Evolutionary conservation across 2,888 invertebrate species (phyloP).

Genomic region (Dioctria rufipes): DNA sequence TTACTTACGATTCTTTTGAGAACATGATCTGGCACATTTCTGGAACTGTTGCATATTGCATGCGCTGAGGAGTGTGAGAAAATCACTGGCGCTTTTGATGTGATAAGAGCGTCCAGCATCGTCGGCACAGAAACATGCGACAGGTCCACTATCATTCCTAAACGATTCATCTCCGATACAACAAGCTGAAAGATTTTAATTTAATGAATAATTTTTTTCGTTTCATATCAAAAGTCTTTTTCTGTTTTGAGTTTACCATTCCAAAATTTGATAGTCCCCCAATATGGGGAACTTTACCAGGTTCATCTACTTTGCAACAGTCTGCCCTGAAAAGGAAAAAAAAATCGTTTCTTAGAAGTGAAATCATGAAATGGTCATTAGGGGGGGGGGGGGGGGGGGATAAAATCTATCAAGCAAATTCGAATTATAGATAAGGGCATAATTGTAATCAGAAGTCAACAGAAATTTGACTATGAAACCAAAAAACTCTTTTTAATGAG

Average conservation of each 20-base stretch:
- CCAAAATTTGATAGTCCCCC: conserved; percentile 77
- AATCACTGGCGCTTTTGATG: conserved; percentile 85
- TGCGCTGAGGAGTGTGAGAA: conserved; percentile 90
- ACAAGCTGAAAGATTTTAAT: conserved; percentile 77
- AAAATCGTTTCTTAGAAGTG: too few species aligned
- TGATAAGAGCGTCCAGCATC: conserved; percentile 84
- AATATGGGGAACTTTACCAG: conserved; percentile 75
- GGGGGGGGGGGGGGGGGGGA: too few species aligned
- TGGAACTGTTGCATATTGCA: conserved; percentile 84
- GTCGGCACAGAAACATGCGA: conserved; percentile 86
- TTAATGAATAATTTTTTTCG: background rate
- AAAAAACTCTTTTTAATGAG: too few species aligned
- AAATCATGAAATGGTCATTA: too few species aligned
- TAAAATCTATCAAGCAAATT: too few species aligned
- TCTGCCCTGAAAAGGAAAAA: conserved; percentile 73
- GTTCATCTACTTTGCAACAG: conserved; percentile 77
- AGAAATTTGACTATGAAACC: too few species aligned
- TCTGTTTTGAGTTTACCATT: conserved; percentile 71
- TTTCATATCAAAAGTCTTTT: background rate
- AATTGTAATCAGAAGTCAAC: too few species aligned
- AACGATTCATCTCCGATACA: conserved; percentile 89
- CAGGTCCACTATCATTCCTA: conserved; percentile 90
- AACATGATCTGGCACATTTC: conserved; percentile 87
- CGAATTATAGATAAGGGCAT: too few species aligned
- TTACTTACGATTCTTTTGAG: conserved; percentile 77